Percentiles rank a stretch among this genome's conserved stretches.
Conservation (phyloP, 2,888 invertebrate species). For the Drosophila tanythrix region DNA sequence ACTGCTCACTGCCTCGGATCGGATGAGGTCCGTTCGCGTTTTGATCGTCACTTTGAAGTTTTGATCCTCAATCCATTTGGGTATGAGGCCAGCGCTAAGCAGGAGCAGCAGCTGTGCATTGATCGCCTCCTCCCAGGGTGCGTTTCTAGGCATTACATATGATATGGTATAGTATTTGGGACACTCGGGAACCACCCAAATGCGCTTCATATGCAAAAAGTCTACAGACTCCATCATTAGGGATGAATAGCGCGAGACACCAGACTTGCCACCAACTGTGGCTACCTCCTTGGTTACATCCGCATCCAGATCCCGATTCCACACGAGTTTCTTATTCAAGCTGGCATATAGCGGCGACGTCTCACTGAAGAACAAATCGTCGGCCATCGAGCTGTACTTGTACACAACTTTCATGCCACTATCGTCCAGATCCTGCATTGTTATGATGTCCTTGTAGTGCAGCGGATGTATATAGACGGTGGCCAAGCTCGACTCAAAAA, state of each 20-base stretch:
- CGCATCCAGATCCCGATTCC: constrained; percentile 69
- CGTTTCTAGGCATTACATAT: constrained; percentile 82
- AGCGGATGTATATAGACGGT: constrained; percentile 84
- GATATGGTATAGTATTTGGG: constrained; percentile 84
- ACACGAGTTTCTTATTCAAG: constrained; percentile 75
- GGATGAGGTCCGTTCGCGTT: constrained; percentile 26
- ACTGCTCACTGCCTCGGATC: constrained; percentile 32
- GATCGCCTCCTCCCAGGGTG: constrained; percentile 82
- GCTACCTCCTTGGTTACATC: constrained; percentile 79
- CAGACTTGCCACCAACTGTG: constrained; percentile 71
- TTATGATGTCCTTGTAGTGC: constrained; percentile 84
- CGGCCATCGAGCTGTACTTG: constrained; percentile 83
- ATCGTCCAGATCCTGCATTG: constrained; percentile 83
- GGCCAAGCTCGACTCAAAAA: constrained; percentile 85
- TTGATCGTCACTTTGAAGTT: constrained; percentile 63
- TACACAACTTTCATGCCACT: constrained; percentile 83
- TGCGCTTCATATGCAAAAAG: constrained; percentile 64
- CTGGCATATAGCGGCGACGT: constrained; percentile 82
- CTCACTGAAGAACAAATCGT: constrained; percentile 84
- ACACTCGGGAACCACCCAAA: constrained; percentile 84
- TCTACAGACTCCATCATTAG: constrained; percentile 78
- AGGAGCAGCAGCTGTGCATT: constrained; percentile 79
- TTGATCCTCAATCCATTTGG: constrained; percentile 83
- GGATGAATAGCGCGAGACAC: constrained; percentile 80
- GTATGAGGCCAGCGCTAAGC: constrained; percentile 81